Evolutionary conservation across 2,113 vertebrate species (phyloP).

Genomic region (Vireo altiloquus): DNA sequence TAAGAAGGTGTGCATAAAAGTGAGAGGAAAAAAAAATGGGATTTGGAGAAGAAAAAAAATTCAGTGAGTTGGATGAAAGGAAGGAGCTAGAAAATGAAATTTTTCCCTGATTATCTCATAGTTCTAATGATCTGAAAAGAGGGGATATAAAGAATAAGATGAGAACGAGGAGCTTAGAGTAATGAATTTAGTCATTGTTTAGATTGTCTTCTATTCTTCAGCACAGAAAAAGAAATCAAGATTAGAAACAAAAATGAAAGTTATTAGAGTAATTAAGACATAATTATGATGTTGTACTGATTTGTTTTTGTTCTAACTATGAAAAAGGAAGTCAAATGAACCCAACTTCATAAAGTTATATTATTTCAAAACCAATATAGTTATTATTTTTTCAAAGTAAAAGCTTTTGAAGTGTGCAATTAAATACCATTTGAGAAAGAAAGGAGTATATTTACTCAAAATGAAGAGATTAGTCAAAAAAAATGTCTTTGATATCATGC

Average conservation of each 20-base stretch:
- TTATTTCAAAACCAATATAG: background rate
- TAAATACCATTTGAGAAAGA: background rate
- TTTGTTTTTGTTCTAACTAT: constrained; percentile 52
- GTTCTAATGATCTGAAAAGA: constrained; percentile 35
- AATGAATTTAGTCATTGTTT: constrained; percentile 71
- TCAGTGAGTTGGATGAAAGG: background rate
- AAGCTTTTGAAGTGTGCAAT: constrained; percentile 12
- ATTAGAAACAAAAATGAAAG: constrained; percentile 64
- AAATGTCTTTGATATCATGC: background rate
- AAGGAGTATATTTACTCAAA: background rate
- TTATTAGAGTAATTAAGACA: constrained; percentile 70
- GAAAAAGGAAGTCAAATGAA: constrained; percentile 33
- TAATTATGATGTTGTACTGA: constrained; percentile 25
- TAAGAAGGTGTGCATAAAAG: background rate
- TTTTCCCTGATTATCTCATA: constrained; percentile 26
- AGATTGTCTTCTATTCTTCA: constrained; percentile 63
- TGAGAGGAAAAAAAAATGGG: background rate
- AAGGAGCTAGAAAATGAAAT: constrained; percentile 23
- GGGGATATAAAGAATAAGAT: constrained; percentile 9
- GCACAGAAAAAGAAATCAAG: constrained; percentile 40
- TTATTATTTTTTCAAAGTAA: background rate
- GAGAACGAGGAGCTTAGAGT: constrained; percentile 49
- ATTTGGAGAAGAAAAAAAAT: background rate
- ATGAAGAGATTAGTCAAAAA: background rate
- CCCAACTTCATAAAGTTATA: background rate